Percentiles rank a stretch among this genome's conserved stretches.
phyloP scores from a whole-genome alignment of 2,113 vertebrate genomes.

The Rhegmatorhina hoffmannsi region DNA sequence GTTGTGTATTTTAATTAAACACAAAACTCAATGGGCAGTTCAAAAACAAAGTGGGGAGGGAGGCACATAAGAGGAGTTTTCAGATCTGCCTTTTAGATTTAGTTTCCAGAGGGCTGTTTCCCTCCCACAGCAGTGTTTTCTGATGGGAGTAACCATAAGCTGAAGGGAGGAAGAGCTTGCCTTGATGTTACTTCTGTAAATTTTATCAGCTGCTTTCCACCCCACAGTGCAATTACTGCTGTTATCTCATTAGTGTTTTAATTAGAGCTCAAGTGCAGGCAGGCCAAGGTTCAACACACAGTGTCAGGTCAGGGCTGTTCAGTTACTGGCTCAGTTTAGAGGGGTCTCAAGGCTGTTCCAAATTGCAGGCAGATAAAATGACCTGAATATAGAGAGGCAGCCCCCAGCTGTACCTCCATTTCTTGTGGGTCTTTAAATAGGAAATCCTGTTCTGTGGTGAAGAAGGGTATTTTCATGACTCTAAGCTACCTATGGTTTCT shows the following conservation, averaged over 20 bases:
- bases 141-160: neutral
- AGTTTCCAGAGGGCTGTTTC: neutral
- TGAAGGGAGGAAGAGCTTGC: neutral
- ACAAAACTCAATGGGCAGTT: neutral
- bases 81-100: neutral
- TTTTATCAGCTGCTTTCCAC: neutral
- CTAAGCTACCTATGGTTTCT: neutral
- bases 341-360: neutral
- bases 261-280: neutral
- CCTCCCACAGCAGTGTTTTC: neutral
- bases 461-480: neutral
- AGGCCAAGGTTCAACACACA: neutral
- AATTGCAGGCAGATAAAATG: neutral
- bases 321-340: neutral
- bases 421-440: neutral
- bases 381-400: neutral
- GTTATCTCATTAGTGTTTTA: neutral
- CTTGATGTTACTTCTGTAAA: neutral
- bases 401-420: neutral
- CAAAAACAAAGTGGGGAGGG: fast-evolving
- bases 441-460: neutral
- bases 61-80: neutral
- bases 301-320: neutral
- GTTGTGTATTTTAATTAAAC: neutral
- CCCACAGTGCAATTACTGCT: neutral